Base-by-base conservation (phyloP, 2,888 invertebrate genomes). In the Amphipoea oculea region DNA sequence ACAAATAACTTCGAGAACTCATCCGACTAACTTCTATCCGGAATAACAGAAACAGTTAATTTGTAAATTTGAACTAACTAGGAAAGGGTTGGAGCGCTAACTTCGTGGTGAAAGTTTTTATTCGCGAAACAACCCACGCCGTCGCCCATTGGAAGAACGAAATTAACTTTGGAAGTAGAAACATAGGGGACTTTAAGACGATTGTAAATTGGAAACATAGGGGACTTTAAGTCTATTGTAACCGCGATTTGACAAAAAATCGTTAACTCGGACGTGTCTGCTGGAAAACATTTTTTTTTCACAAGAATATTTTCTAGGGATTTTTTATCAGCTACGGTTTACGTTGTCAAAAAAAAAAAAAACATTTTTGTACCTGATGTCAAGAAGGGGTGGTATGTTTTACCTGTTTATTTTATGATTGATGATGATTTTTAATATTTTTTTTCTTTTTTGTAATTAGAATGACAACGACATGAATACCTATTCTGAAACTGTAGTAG, bases 61-160 rank as follows among this genome's bases (percentile, higher is more conserved):
- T 87, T 87, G 73, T 69, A 81, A 79, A 81, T 84, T 86, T 81
- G 60, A 65, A 73, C 79, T 65, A 71, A 76, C 68, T 75, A 70
- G 66, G 67, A 65, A 81, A 88, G 78, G 70, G 65, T 81, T 70
- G 60, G 73, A 67, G 70, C 36, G 67, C 48, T 72, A 86, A 88
- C 83, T 88, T 81, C n/a, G 48, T 4, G 62, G 54, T 51, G 11
- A 6, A 81, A 83, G 80, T 79, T 79, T 88, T 86, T 79, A 78
- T 77, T 85, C 71, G 11, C n/a, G 62, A 83, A 85, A 85, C 79
- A 78, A 79, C 66, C 77, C 75, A 67, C 66, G 72, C 76, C 29
- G 73, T 42, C 67, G 75, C 71, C 82, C 76, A 78, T 87, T 81
- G 79, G 69, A 81, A 48, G 81, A 84, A 78, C 84, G 69, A 76